Base-by-base conservation (phyloP, 2,113 vertebrate species). In the Ceuthmochares aereus region DNA sequence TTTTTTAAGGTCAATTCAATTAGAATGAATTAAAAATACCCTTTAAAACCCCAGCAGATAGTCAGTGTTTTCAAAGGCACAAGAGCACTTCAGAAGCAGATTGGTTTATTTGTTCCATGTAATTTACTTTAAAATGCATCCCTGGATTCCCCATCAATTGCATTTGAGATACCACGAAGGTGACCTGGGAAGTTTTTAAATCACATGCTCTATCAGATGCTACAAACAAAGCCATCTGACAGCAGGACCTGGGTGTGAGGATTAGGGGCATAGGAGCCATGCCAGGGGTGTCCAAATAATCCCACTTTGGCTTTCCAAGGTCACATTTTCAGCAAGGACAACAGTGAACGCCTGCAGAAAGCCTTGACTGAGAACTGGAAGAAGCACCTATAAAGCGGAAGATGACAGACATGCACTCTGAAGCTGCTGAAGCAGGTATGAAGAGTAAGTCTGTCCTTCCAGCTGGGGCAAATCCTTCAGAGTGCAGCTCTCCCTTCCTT, bases 41-140 rank as follows among this genome's bases (percentile, higher is more conserved):
- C 83, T 43, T 16, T 22, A 34, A 79, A 58, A 3, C 0, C 4
- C 9, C 15, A 72, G 67, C 80, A 80, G 54, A 4, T 1, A 43
- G n/a, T 5, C 4, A 43, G 32, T 13, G 55, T 15, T 76, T 60
- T 8, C 90, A 94, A 72, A 94, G 93, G 93, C 92, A 81, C 47
- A 37, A 67, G 32, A 78, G 56, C 13, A 4, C 69, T 84, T 89
- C 0, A 81, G 81, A 88, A 96, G 54, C 95, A 94, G 90, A 84
- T 79, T 84, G 92, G 43, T 75, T 95, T 72, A 85, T 95, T 94
- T 94, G 95, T 95, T 97, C 95, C 74, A 10, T 54, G 62, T 72
- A 47, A 95, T 95, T 97, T 89, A 59, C 66, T 85, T 36, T 55
- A 55, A 37, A 85, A 90, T 43, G 84, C 4, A 22, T 72, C 96